phyloP scores from a whole-genome alignment of 2,888 invertebrate genomes.

The Caenorhabditis sinica region DNA sequence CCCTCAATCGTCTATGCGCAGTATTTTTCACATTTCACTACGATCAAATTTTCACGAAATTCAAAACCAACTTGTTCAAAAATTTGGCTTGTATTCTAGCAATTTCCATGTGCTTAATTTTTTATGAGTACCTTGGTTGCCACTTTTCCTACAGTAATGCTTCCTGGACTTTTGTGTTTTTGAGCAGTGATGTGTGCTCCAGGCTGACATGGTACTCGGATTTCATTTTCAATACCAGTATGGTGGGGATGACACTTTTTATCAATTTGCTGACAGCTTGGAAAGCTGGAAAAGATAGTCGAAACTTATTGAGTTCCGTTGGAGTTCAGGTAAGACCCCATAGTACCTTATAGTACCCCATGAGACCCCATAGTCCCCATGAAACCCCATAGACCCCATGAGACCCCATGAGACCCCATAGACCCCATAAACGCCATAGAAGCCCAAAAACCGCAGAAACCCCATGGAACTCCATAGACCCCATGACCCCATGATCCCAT shows the following conservation, averaged over 20 bases:
- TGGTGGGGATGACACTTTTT: conserved; percentile 24
- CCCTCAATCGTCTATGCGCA: conserved; percentile 40
- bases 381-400: too few species aligned
- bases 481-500: too few species aligned
- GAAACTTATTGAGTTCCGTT: conserved; percentile 19
- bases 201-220: conserved; percentile 44
- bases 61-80: conserved; percentile 5
- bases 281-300: conserved; percentile 31
- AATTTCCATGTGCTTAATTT: background rate
- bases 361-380: too few species aligned
- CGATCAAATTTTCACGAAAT: conserved; percentile 21
- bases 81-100: background rate
- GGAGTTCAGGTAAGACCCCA: conserved; percentile 10
- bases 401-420: too few species aligned
- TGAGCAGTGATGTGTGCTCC: conserved; percentile 1
- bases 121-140: conserved; percentile 29
- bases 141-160: conserved; percentile 15
- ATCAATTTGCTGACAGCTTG: conserved; percentile 39
- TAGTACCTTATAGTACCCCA: too few species aligned
- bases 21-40: conserved; percentile 23
- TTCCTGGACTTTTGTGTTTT: conserved; percentile 18
- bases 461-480: too few species aligned
- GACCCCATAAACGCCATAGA: too few species aligned
- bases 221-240: conserved; percentile 34
- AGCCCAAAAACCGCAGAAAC: too few species aligned